Conservation (phyloP, 64 coral and sea anemone species). For the Porites lutea region DNA sequence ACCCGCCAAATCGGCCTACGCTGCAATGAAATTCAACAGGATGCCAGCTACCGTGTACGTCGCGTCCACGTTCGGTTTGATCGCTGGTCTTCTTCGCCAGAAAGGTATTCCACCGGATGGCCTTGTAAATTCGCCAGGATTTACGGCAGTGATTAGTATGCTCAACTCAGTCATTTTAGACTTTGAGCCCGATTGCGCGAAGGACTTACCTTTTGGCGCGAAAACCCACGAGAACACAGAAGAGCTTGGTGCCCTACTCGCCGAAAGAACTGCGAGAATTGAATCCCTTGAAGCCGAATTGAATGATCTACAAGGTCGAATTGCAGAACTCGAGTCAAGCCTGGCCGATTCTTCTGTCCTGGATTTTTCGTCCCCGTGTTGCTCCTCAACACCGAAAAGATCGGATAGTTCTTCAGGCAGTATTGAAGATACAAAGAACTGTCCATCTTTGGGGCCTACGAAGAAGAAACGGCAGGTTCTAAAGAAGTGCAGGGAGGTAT, state of each 20-base stretch:
- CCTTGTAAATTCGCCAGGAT: not conserved
- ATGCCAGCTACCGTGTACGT: not conserved
- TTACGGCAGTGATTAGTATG: not conserved
- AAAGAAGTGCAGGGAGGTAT: not conserved
- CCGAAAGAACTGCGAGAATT: not conserved
- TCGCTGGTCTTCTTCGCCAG: constrained; percentile 11
- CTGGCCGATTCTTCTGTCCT: not conserved
- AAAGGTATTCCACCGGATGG: constrained; percentile 18
- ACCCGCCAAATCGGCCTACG: not conserved
- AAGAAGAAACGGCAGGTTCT: not conserved
- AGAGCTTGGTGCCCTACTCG: not conserved
- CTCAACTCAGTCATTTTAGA: not conserved
- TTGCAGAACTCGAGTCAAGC: not conserved
- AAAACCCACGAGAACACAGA: not conserved
- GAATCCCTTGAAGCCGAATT: not conserved
- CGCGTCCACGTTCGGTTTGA: constrained; percentile 5
- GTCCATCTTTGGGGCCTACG: not conserved
- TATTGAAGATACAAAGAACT: constrained; percentile 17
- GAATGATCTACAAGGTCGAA: not conserved
- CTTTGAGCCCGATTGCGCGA: not conserved
- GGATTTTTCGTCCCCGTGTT: not conserved
- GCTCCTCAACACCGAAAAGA: not conserved
- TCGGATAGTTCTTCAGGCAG: not conserved
- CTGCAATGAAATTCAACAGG: not conserved
- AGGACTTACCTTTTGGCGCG: not conserved